These are phyloP conservation scores for Limnodromus scolopaceus DNA, from an alignment of 2,797 vertebrate genomes.

Conservation along the genomic window DNA sequence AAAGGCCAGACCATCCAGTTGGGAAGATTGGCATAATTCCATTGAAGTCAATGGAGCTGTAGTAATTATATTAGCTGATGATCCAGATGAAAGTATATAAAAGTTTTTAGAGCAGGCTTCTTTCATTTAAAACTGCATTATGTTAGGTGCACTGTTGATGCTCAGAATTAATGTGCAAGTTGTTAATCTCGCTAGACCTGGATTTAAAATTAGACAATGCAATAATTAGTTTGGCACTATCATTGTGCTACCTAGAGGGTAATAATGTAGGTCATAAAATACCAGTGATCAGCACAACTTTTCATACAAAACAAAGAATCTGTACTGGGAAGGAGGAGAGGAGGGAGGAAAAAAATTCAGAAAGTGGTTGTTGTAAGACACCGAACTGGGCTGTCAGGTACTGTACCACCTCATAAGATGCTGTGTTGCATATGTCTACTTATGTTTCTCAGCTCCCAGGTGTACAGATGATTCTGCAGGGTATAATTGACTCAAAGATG, in stretches of 20 bases:
- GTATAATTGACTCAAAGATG: conserved; percentile 34
- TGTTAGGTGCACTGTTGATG: conserved; percentile 78
- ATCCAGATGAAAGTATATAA: conserved; percentile 57
- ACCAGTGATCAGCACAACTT: conserved; percentile 77
- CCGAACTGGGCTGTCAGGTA: conserved; percentile 31
- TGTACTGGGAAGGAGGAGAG: conserved; percentile 26
- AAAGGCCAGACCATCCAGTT: background rate
- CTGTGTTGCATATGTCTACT: conserved; percentile 24
- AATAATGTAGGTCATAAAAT: conserved; percentile 87
- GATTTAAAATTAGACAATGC: conserved; percentile 86
- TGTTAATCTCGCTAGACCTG: conserved; percentile 85
- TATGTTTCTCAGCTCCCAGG: conserved; percentile 7
- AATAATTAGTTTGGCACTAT: conserved; percentile 86
- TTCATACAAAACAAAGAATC: conserved; percentile 61
- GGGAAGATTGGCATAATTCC: background rate
- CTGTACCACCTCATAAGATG: conserved; percentile 5
- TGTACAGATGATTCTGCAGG: background rate
- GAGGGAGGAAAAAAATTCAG: conserved; percentile 28
- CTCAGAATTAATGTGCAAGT: conserved; percentile 82
- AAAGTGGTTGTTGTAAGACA: background rate
- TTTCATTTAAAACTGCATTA: conserved; percentile 76
- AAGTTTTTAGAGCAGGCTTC: conserved; percentile 71
- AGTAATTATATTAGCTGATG: conserved; percentile 39
- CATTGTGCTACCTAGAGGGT: conserved; percentile 81
- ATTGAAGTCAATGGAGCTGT: conserved; percentile 3